Evolutionary conservation across 2,888 invertebrate species (phyloP), one percentile per base, ranked within the genome.

Genomic region (Neuroscelio doddi): DNA sequence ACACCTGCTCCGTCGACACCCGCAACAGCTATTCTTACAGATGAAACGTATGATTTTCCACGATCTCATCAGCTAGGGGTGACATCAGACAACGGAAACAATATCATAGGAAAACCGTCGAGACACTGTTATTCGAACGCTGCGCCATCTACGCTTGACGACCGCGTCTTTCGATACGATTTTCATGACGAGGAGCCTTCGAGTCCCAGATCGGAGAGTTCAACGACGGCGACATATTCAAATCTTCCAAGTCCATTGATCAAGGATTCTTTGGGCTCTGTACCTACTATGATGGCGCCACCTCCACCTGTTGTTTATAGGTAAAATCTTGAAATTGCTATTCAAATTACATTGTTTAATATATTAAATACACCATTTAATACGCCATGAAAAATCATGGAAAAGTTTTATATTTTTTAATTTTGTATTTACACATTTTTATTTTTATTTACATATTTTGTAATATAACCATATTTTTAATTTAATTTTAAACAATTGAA

Each of bases 21-120:
- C 7, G 75, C 79, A 5, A 78, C 79, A 10, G 72, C 78, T 4
- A 65, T 73, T 16, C 65, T 81, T 3, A 78, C 77, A 1, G 90
- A 90, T 76, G 90, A 89, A 59, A 87, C 88, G 76, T 91, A 92
- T 73, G 92, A 92, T 79, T 90, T 92, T 83, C 91, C 92, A 12
- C 87, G 91, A 66, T 90, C 90, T 21, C 90, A 91, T 80, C 88
- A 89, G 76, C 80, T 78, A 1, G 76, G 73, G 1, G 82, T 7
- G 69, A 70, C 55, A 51, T 76, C 82, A 42, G 82, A 82, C 16
- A 68, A 77, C 27, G 72, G 75, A 32, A 71, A 73, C 2, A 75
- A 70, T 24, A 69, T 77, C 8, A 73, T 75, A 38, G 78, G 80
- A 1, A 69, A 80, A 29, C 76, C 77, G 8, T 27, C 64, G 2